Conservation (phyloP, 2,797 vertebrate species). For the Crenichthys baileyi region DNA sequence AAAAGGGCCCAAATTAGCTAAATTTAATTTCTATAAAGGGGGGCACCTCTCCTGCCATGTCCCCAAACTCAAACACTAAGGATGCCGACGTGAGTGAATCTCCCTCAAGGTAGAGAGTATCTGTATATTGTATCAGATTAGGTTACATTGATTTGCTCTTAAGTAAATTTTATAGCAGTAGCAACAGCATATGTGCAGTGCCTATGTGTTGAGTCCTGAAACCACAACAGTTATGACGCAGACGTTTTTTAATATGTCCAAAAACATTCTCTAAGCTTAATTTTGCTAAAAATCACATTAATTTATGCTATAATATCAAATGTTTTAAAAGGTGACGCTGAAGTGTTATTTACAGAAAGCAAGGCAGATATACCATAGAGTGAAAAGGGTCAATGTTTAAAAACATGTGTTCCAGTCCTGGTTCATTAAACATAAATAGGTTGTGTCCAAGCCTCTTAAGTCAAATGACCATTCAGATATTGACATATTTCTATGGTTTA, state of each 20-base stretch:
- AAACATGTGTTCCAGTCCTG: background rate
- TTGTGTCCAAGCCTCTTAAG: background rate
- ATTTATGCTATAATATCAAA: background rate
- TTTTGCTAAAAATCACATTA: background rate
- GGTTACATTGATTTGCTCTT: background rate
- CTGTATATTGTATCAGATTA: background rate
- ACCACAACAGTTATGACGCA: too few species aligned
- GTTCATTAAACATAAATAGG: background rate
- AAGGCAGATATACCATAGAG: background rate
- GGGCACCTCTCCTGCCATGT: too few species aligned
- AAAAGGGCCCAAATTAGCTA: too few species aligned
- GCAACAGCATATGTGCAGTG: too few species aligned
- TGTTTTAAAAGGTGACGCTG: background rate
- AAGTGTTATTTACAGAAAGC: background rate
- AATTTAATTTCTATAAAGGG: too few species aligned
- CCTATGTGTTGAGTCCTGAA: too few species aligned
- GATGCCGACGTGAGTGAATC: background rate
- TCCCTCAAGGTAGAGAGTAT: background rate
- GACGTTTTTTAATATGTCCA: background rate
- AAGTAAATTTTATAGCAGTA: background rate
- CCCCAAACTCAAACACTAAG: background rate
- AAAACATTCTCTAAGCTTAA: background rate
- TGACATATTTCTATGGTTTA: background rate
- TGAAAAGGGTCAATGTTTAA: background rate
- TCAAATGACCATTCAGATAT: background rate